phyloP scores from a whole-genome alignment of 2,113 vertebrate species.

The Barnardius zonarius region DNA sequence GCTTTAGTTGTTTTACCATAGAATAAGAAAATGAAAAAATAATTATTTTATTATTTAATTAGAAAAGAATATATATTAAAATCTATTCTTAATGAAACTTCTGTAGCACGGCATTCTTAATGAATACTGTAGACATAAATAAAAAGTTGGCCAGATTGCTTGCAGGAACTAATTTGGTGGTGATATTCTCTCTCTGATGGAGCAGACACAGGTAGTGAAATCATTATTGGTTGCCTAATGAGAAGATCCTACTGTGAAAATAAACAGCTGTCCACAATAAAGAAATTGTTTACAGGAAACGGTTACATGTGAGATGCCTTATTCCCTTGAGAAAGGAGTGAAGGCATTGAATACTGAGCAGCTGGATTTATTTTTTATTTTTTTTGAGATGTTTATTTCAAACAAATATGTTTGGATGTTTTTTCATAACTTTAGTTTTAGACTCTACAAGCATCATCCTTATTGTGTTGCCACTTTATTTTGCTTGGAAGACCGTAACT shows the following conservation, averaged over 20 bases:
- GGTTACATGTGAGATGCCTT: not conserved
- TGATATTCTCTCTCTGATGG: not conserved
- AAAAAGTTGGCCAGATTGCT: not conserved
- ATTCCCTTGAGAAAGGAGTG: not conserved
- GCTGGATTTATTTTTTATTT: not conserved
- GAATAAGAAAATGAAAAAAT: not conserved
- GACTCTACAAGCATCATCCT: not conserved
- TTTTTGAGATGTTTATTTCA: not conserved
- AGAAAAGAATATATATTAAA: not conserved
- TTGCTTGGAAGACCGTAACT: not conserved
- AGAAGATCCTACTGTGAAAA: conserved; percentile 50
- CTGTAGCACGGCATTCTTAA: not conserved
- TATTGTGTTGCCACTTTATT: not conserved
- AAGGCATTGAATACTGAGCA: not conserved
- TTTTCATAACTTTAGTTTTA: not conserved
- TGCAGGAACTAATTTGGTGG: conserved; percentile 8
- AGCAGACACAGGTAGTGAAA: conserved; percentile 34
- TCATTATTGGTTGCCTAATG: conserved; percentile 33
- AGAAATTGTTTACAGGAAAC: conserved; percentile 40
- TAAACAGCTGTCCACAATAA: conserved; percentile 50
- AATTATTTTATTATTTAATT: not conserved
- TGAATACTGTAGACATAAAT: not conserved
- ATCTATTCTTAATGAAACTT: not conserved
- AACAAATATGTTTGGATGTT: not conserved
- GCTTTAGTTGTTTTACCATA: not conserved